Evolutionary conservation across 2,797 vertebrate species (phyloP), one percentile per base, ranked within the genome.

Genomic region (Chiloscyllium punctatum): DNA sequence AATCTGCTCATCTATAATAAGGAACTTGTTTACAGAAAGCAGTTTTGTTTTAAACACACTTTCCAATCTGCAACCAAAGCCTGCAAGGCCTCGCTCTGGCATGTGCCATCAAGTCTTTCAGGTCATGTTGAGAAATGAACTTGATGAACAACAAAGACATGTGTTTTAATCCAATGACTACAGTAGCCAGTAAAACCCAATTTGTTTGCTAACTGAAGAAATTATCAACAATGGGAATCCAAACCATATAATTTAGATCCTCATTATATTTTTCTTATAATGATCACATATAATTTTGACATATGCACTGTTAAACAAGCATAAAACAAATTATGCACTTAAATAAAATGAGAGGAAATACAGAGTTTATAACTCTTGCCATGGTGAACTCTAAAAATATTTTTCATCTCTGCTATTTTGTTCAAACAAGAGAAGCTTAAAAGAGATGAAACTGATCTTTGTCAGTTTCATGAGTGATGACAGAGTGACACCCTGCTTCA

Each of bases 1-100:
- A 97, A 96, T 97, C 96, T 95, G 96, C 97, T 97, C 97, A 96
- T 97, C 97, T 97, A 96, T 97, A 97, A 98, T 98, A 97, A 96
- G 97, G 97, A 94, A 96, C 97, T 97, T 97, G 96, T 97, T 97
- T 96, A 96, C 97, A 97, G 97, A 97, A 97, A 98, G 97, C 94
- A 74, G 94, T 77, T 96, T 96, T 98, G 97, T 97, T 97, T 97
- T 97, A 97, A 97, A 97, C 96, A 97, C 96, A 96, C 82, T 96
- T 96, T 97, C 97, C 97, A 97, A 97, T 96, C 96, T 96, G 16
- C 94, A 95, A 57, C 71, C 13, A 9, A 77, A 77, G 94, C 71
- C 30, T 95, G 48, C 48, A 77, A 53, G 71, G 69, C 42, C 94
- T 23, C 53, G 69, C 94, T 95, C 25, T 27, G 71, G 71, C 94